Evolutionary conservation across 2,113 vertebrate species (phyloP).

Genomic region (Baryphthengus martii): DNA sequence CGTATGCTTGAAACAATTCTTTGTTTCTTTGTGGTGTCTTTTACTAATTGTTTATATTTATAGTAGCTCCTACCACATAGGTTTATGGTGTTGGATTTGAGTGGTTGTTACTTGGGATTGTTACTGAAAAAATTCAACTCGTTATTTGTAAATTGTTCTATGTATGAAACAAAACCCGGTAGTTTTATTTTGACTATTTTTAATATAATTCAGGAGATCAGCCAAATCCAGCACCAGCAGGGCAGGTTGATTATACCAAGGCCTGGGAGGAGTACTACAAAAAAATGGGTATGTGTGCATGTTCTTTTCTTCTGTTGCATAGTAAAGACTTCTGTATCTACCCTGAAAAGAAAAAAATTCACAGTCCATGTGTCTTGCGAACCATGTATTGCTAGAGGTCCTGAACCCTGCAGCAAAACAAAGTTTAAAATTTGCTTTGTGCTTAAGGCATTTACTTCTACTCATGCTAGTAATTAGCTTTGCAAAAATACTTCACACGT

Average conservation of each 20-base stretch:
- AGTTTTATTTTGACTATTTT: background rate
- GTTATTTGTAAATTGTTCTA: background rate
- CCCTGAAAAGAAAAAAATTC: no score
- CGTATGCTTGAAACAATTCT: background rate
- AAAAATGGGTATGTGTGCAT: constrained; percentile 89
- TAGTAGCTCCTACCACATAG: background rate
- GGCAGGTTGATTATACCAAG: constrained; percentile 98
- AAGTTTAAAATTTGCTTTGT: background rate
- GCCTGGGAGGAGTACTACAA: constrained; percentile 99
- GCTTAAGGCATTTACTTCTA: background rate
- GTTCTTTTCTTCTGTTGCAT: background rate
- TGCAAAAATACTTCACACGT: background rate
- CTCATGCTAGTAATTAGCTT: background rate
- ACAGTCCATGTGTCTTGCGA: rapidly evolving
- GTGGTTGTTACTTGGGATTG: background rate
- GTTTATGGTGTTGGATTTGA: background rate
- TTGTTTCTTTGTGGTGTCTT: background rate
- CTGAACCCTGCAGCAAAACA: background rate
- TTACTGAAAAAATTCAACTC: background rate
- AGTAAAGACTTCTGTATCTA: rapidly evolving
- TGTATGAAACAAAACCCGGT: background rate
- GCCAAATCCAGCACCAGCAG: constrained; percentile 94
- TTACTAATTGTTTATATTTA: background rate
- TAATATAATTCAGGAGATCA: constrained; percentile 85
- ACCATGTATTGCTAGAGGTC: background rate